These are phyloP conservation scores for Dipodomys stephensi DNA, from an alignment of 2,113 vertebrate genomes.

Conservation along the genomic window DNA sequence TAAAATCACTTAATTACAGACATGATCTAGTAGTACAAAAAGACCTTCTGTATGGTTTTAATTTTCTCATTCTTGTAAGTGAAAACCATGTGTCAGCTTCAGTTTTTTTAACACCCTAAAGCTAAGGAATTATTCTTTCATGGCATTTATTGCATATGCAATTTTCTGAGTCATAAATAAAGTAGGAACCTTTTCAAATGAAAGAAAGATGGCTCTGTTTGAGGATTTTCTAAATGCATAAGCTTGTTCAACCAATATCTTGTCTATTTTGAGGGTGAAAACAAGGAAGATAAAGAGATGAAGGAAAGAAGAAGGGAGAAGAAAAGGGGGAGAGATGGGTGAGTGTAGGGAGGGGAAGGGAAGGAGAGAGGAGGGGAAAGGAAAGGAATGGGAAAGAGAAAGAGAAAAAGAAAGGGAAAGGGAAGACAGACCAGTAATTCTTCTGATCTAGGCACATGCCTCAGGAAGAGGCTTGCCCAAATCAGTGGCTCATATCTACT, in stretches of 20 bases:
- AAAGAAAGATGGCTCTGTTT: neutral
- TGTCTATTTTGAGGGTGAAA: neutral
- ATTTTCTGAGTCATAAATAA: neutral
- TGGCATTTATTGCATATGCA: neutral
- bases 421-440: neutral
- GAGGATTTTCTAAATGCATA: neutral
- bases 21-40: neutral
- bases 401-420: neutral
- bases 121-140: neutral
- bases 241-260: neutral
- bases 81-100: neutral
- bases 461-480: neutral
- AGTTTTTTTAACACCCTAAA: neutral
- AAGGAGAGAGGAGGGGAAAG: neutral
- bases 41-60: neutral
- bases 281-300: too few relatives aligned
- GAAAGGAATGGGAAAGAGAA: neutral
- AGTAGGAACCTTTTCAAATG: neutral
- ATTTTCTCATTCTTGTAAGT: neutral
- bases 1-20: neutral
- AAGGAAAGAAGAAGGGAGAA: too few relatives aligned
- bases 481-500: neutral
- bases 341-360: too few relatives aligned
- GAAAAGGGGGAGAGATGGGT: too few relatives aligned
- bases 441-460: neutral